Evolutionary conservation across 1,140 invertebrate species (phyloP).

Genomic region (Cydia splendana): DNA sequence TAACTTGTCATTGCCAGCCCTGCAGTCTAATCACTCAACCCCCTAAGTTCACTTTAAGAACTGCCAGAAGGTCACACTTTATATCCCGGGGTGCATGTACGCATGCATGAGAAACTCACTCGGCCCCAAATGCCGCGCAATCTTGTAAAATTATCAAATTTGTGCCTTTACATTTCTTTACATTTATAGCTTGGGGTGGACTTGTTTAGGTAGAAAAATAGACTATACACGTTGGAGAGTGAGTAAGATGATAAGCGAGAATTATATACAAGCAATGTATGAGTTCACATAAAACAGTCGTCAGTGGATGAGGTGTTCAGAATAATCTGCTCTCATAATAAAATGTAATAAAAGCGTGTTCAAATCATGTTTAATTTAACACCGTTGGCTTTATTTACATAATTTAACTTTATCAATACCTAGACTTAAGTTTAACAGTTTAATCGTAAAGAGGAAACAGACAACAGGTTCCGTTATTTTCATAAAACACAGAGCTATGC

Average conservation of each 20-base stretch:
- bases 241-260: not conserved
- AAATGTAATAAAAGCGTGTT: too few relatives aligned
- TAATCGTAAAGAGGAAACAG: too few relatives aligned
- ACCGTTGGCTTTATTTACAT: too few relatives aligned
- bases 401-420: too few relatives aligned
- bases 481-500: too few relatives aligned
- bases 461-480: too few relatives aligned
- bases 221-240: not conserved
- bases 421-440: too few relatives aligned
- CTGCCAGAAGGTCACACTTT: conserved; percentile 18
- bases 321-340: too few relatives aligned
- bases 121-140: not conserved
- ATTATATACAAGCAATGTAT: not conserved
- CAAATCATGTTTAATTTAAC: too few relatives aligned
- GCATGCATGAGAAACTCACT: conserved; percentile 7
- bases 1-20: not conserved
- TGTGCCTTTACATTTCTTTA: conserved; percentile 21
- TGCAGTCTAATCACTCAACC: conserved; percentile 3
- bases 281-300: too few relatives aligned
- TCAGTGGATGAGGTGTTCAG: too few relatives aligned
- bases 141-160: conserved; percentile 19
- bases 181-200: conserved; percentile 11
- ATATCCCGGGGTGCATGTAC: conserved; percentile 14
- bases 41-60: conserved; percentile 8
- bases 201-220: not conserved